Percentiles rank a stretch among this genome's conserved stretches.
Evolutionary conservation across 2,113 vertebrate species (phyloP).

Genomic region (Cromileptes altivelis): DNA sequence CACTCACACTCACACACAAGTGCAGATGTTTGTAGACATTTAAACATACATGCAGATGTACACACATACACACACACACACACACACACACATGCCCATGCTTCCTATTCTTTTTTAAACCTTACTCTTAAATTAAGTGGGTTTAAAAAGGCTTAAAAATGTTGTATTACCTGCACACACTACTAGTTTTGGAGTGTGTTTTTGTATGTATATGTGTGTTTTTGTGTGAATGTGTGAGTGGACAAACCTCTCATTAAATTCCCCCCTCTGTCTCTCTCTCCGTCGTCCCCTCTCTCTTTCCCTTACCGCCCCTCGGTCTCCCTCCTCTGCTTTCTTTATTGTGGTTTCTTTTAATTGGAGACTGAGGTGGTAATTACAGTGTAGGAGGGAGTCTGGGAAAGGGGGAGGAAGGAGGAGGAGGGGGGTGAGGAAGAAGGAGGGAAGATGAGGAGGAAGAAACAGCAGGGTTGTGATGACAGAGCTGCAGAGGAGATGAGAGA

Average conservation of each 20-base stretch:
- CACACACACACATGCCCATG: neutral
- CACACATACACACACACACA: neutral
- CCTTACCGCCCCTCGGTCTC: conserved; percentile 47
- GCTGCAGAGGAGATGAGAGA: conserved; percentile 25
- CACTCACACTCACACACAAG: neutral
- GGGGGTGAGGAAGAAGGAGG: conserved; percentile 15
- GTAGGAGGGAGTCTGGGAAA: conserved; percentile 53
- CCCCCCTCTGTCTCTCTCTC: conserved; percentile 18
- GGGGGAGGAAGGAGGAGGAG: conserved; percentile 26
- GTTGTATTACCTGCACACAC: neutral
- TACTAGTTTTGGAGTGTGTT: neutral
- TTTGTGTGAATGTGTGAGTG: conserved; percentile 34
- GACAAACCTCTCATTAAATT: conserved; percentile 70
- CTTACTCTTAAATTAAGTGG: too few species aligned
- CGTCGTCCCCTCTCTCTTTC: conserved; percentile 8
- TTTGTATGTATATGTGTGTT: neutral
- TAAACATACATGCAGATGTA: neutral
- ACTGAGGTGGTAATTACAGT: conserved; percentile 84
- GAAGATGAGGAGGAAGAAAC: conserved; percentile 24
- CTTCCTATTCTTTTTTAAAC: neutral
- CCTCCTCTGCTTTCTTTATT: conserved; percentile 72
- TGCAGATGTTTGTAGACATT: neutral
- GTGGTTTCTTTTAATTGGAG: conserved; percentile 83
- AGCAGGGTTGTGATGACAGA: conserved; percentile 42
- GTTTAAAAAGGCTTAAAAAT: neutral